Conservation (phyloP, 2,888 invertebrate species). For the Ormyrus labotus region DNA sequence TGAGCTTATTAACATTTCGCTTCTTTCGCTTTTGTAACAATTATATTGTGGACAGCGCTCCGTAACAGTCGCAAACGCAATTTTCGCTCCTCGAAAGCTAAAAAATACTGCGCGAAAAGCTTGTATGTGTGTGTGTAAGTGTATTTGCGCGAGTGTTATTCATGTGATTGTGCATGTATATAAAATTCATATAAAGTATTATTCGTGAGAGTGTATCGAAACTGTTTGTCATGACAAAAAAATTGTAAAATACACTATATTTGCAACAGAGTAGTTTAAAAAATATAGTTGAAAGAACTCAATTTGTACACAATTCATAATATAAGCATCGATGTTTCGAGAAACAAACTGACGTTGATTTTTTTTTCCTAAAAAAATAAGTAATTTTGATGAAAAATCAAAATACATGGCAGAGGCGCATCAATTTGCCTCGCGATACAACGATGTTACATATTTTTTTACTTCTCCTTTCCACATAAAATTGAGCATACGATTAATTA, state of each 20-base stretch:
- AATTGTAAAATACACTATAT: constrained; percentile 21
- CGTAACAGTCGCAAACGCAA: constrained; percentile 19
- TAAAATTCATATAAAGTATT: constrained; percentile 34
- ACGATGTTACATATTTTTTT: constrained; percentile 24
- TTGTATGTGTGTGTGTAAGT: constrained; percentile 2
- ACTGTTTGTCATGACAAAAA: constrained; percentile 23
- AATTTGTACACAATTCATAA: constrained; percentile 35
- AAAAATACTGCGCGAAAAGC: constrained; percentile 34
- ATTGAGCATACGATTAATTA: constrained; percentile 32
- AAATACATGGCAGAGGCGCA: background rate
- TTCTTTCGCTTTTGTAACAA: constrained; percentile 4
- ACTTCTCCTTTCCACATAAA: constrained; percentile 25
- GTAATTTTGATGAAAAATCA: background rate
- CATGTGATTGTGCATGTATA: constrained; percentile 32
- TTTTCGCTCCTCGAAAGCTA: constrained; percentile 24
- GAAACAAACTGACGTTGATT: constrained; percentile 17
- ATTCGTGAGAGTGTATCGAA: constrained; percentile 20
- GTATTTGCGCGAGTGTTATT: background rate
- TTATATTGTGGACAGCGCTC: constrained; percentile 15
- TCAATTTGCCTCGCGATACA: constrained; percentile 13
- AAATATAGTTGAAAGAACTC: constrained; percentile 32
- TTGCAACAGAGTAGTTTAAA: constrained; percentile 28
- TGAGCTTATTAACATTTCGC: constrained; percentile 13
- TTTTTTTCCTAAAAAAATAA: background rate
- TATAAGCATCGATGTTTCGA: constrained; percentile 6